phyloP scores from a whole-genome alignment of 2,888 invertebrate genomes.

The Trachelus troglodyta region DNA sequence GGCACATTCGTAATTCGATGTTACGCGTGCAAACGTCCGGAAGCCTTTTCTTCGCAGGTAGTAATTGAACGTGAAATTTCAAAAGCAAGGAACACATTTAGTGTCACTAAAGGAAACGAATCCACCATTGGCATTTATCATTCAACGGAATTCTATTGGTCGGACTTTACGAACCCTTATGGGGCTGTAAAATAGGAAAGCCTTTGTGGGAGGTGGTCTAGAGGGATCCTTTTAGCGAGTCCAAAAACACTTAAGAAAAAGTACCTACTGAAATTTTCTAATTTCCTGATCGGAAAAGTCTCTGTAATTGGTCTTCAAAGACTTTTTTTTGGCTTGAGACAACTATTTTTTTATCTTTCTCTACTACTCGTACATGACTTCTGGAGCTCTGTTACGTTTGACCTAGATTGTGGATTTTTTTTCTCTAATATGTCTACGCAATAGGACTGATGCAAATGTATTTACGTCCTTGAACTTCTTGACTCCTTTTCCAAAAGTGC shows the following conservation, averaged over 20 bases:
- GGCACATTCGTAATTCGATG: not conserved
- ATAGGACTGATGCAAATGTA: not conserved
- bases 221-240: not conserved
- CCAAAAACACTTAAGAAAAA: not conserved
- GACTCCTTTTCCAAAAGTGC: slow-evolving; percentile 16
- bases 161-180: not conserved
- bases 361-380: not conserved
- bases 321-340: not conserved
- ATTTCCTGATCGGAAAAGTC: not conserved
- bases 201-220: not conserved
- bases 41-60: not conserved
- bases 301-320: not conserved
- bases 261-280: not conserved
- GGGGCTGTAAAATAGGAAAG: not conserved
- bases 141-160: not conserved
- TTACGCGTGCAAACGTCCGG: not conserved
- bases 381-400: not conserved
- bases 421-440: not conserved
- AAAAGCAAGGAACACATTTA: not conserved
- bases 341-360: not conserved
- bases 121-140: not conserved
- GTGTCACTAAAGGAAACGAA: not conserved
- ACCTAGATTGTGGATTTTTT: not conserved
- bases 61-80: not conserved
- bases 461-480: slow-evolving; percentile 15